Evolutionary conservation across 2,113 vertebrate species (phyloP).

Genomic region (Tinamus guttatus): DNA sequence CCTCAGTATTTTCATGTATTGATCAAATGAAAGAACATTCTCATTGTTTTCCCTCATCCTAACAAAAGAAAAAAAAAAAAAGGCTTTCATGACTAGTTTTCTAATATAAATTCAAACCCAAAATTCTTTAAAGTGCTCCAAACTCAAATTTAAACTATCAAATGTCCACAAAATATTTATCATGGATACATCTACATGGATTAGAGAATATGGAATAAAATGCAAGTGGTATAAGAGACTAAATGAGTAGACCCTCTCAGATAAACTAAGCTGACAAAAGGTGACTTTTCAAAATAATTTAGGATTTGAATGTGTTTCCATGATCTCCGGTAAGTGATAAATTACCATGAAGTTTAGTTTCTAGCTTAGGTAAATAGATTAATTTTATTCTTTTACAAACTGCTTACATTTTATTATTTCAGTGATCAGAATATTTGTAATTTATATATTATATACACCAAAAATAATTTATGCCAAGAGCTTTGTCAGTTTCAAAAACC

Average conservation of each 20-base stretch:
- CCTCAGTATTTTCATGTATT: neutral
- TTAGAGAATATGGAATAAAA: neutral
- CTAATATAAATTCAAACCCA: neutral
- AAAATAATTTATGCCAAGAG: neutral
- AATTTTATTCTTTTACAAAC: neutral
- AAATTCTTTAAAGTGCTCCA: neutral
- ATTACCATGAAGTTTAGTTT: neutral
- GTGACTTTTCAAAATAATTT: neutral
- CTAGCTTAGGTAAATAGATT: neutral
- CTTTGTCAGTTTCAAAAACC: neutral
- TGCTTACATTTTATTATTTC: neutral
- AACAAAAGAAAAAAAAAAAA: neutral
- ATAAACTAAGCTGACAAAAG: neutral
- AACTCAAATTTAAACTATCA: neutral
- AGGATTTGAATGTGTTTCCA: neutral
- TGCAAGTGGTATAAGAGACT: neutral
- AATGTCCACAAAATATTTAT: neutral
- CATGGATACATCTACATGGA: neutral
- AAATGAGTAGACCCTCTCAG: rapidly evolving
- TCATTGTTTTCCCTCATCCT: neutral
- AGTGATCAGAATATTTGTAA: neutral
- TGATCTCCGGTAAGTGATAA: neutral
- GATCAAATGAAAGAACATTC: neutral
- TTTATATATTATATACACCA: neutral
- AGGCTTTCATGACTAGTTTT: neutral